Percentiles rank a stretch among this genome's conserved stretches.
These are phyloP conservation scores for Suillia variegata DNA, from an alignment of 2,888 invertebrate genomes.

Conservation along the genomic window DNA sequence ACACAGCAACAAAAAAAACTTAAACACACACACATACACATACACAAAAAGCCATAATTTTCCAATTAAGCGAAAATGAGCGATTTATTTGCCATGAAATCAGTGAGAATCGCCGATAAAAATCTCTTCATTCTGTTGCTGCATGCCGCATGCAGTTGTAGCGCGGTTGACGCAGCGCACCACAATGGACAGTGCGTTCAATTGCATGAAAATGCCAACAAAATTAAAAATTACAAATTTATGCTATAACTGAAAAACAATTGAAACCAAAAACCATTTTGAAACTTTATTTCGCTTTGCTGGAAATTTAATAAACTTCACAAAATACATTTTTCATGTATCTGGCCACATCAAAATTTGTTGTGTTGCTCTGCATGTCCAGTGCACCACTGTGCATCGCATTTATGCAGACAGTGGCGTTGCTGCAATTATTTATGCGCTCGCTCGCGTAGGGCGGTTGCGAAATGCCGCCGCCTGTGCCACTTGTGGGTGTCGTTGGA, in stretches of 20 bases:
- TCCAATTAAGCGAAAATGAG: constrained; percentile 63
- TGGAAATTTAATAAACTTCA: no score
- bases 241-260: no score
- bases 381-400: no score
- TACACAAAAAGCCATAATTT: constrained; percentile 35
- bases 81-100: constrained; percentile 63
- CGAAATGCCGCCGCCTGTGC: constrained; percentile 11
- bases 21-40: constrained; percentile 14
- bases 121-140: constrained; percentile 56
- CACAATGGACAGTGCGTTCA: neutral
- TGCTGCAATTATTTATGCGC: constrained; percentile 30
- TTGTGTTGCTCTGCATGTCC: no score
- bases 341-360: no score
- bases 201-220: constrained; percentile 2
- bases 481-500: constrained; percentile 26
- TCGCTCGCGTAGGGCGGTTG: constrained; percentile 27
- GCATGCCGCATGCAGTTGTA: constrained; percentile 21
- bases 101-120: constrained; percentile 62
- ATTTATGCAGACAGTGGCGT: constrained; percentile 20
- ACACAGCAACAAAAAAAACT: no score
- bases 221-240: neutral
- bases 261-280: no score
- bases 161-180: constrained; percentile 30
- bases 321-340: no score
- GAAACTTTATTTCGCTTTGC: no score